Percentiles rank a stretch among this genome's conserved stretches.
These are phyloP conservation scores for Cassiopea andromeda DNA, from an alignment of 30 jellyfish, hydroid and myxozoan genomes.

Conservation along the genomic window DNA sequence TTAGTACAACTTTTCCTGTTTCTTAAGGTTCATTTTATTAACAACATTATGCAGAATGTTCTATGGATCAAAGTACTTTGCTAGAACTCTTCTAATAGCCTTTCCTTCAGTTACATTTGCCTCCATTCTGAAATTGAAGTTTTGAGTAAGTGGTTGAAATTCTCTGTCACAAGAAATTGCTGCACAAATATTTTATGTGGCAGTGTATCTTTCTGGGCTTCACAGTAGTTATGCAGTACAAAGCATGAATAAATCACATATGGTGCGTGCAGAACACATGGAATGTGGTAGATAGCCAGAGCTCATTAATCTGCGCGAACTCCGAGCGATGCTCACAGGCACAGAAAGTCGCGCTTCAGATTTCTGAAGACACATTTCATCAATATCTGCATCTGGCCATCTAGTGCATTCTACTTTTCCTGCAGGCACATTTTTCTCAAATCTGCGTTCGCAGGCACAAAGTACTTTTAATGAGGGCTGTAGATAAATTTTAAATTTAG, in stretches of 20 bases:
- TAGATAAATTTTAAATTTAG: no score
- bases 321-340: no score
- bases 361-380: no score
- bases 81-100: slow-evolving; percentile 15
- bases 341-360: no score
- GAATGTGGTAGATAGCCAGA: no score
- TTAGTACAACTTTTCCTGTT: neutral
- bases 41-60: neutral
- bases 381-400: no score
- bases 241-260: neutral
- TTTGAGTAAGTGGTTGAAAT: slow-evolving; percentile 52
- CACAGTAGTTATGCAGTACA: slow-evolving; percentile 19
- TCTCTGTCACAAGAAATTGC: slow-evolving; percentile 36
- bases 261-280: no score
- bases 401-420: no score
- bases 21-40: neutral
- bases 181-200: neutral
- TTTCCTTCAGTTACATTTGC: slow-evolving; percentile 47
- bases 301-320: no score
- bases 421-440: no score
- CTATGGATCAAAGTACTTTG: slow-evolving; percentile 18
- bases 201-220: slow-evolving; percentile 8
- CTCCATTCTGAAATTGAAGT: slow-evolving; percentile 1
- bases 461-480: no score
- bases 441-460: no score